A percentile compares a stretch with the other conserved stretches of the same genome.
Conservation (phyloP, 2,797 vertebrate species). For the Antennarius maculatus region DNA sequence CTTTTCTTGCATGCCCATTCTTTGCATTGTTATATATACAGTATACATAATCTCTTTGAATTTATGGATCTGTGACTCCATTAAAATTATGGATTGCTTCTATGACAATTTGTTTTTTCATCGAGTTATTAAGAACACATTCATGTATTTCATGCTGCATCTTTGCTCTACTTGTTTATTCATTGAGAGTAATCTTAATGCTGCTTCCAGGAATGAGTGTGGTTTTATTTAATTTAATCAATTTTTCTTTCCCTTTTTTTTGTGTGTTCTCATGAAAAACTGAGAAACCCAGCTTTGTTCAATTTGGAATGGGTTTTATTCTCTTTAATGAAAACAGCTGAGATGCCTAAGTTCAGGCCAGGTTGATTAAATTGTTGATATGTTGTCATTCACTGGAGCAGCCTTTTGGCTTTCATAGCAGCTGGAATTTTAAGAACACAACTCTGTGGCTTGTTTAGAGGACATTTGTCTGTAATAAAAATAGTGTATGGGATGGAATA, state of each 20-base stretch:
- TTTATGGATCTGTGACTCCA: not conserved
- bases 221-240: slow-evolving; percentile 30
- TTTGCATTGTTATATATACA: slow-evolving; percentile 14
- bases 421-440: slow-evolving; percentile 33
- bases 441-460: slow-evolving; percentile 47
- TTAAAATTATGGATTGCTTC: slow-evolving; percentile 1
- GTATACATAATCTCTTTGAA: slow-evolving; percentile 8
- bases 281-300: slow-evolving; percentile 38
- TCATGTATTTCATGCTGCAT: slow-evolving; percentile 63
- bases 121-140: slow-evolving; percentile 43
- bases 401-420: slow-evolving; percentile 43
- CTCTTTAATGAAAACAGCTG: slow-evolving; percentile 61
- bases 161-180: slow-evolving; percentile 61
- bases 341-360: slow-evolving; percentile 76
- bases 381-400: slow-evolving; percentile 53
- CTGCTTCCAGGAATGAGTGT: slow-evolving; percentile 41
- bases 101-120: slow-evolving; percentile 8
- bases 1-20: slow-evolving; percentile 26
- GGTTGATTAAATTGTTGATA: slow-evolving; percentile 36
- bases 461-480: slow-evolving; percentile 27
- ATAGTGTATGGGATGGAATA: slow-evolving; percentile 26
- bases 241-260: slow-evolving; percentile 37
- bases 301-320: slow-evolving; percentile 52
- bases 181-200: slow-evolving; percentile 35
- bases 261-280: slow-evolving; percentile 46